phyloP scores from a whole-genome alignment of 2,113 vertebrate genomes.

The Vanacampus margaritifer region DNA sequence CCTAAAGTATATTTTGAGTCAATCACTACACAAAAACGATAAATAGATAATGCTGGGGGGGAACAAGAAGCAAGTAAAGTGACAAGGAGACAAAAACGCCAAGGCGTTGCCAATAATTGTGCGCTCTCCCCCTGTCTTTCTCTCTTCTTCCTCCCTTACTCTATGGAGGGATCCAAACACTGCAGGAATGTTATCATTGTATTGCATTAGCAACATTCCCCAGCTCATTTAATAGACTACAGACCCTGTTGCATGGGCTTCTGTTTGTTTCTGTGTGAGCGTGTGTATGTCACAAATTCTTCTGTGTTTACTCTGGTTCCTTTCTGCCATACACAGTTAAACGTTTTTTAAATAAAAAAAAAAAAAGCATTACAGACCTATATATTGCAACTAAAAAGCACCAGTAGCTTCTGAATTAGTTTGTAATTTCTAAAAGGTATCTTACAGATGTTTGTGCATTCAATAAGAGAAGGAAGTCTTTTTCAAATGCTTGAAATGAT shows the following conservation, averaged over 20 bases:
- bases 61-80: constrained; percentile 15
- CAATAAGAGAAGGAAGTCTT: not conserved
- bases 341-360: no score
- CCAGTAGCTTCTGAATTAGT: not conserved
- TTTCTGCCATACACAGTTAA: not conserved
- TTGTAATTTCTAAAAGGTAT: not conserved
- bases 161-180: constrained; percentile 68
- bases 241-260: constrained; percentile 44
- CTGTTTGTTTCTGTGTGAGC: constrained; percentile 32
- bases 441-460: not conserved
- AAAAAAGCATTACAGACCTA: not conserved
- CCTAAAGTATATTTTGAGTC: not conserved
- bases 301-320: constrained; percentile 10
- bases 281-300: constrained; percentile 6
- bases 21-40: not conserved
- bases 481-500: not conserved
- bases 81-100: constrained; percentile 43
- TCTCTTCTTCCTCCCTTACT: constrained; percentile 27
- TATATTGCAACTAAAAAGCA: no score
- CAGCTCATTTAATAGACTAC: constrained; percentile 62
- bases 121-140: constrained; percentile 28
- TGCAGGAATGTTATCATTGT: constrained; percentile 72
- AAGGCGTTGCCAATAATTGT: constrained; percentile 41
- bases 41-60: not conserved
- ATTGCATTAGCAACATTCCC: constrained; percentile 71